These are phyloP conservation scores for Osmoderma eremita DNA, from an alignment of 2,888 invertebrate genomes.

Conservation along the genomic window DNA sequence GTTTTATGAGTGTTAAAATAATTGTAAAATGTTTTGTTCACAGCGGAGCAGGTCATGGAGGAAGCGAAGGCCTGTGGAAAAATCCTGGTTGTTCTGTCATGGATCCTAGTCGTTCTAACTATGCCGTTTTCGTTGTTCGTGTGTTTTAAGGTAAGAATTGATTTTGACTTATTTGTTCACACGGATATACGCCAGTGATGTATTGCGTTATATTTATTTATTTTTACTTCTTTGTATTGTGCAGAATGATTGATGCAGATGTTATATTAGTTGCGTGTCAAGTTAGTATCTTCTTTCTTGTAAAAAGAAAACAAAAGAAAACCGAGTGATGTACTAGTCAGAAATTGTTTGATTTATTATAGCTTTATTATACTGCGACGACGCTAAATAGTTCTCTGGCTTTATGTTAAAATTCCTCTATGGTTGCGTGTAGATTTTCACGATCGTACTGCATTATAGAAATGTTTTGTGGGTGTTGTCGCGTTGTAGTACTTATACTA, in stretches of 20 bases:
- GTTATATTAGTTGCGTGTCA: background rate
- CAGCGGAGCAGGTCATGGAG: conserved; percentile 61
- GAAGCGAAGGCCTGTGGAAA: conserved; percentile 80
- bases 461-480: too few species aligned
- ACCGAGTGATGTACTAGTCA: too few species aligned
- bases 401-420: too few species aligned
- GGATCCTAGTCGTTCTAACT: conserved; percentile 83
- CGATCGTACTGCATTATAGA: too few species aligned
- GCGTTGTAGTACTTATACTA: too few species aligned
- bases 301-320: too few species aligned
- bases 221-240: background rate
- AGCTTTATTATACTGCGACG: too few species aligned
- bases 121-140: conserved; percentile 93
- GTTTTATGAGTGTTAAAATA: conserved; percentile 13
- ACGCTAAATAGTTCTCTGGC: too few species aligned
- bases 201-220: background rate
- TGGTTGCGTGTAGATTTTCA: too few species aligned
- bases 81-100: conserved; percentile 83
- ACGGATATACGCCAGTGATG: conserved; percentile 12
- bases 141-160: conserved; percentile 87
- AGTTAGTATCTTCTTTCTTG: too few species aligned
- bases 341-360: too few species aligned
- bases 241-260: conserved; percentile 14
- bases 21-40: conserved; percentile 38
- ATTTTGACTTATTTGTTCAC: conserved; percentile 10